phyloP scores from a whole-genome alignment of 2,797 vertebrate genomes.

The Taenioides sp. region DNA sequence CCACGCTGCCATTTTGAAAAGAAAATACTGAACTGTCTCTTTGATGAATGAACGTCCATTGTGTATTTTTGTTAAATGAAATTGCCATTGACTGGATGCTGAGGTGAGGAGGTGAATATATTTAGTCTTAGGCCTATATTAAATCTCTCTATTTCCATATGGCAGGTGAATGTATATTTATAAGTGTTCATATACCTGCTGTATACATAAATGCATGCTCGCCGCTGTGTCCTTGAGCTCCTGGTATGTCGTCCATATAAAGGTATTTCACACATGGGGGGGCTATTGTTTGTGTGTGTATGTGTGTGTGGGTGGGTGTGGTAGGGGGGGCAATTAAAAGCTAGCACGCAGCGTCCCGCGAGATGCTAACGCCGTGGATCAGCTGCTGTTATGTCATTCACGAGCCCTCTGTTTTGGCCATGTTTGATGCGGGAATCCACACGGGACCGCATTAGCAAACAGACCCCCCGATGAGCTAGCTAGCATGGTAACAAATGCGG shows the following conservation, averaged over 20 bases:
- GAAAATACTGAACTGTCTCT: not conserved
- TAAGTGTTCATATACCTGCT: not conserved
- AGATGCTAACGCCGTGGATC: constrained; percentile 76
- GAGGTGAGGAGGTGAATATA: not conserved
- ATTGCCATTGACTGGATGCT: not conserved
- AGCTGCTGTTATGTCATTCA: constrained; percentile 84
- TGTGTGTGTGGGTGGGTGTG: not conserved
- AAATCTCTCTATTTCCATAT: not conserved
- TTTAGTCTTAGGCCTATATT: not conserved
- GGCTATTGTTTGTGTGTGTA: no score
- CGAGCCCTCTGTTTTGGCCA: constrained; percentile 81
- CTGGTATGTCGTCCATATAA: not conserved
- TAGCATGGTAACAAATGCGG: not conserved
- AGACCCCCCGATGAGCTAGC: constrained; percentile 57
- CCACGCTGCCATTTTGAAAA: no score
- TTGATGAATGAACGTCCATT: not conserved
- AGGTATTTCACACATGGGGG: not conserved
- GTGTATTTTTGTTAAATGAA: not conserved
- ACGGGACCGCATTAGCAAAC: constrained; percentile 59
- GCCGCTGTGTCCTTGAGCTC: constrained; percentile 52
- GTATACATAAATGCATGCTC: constrained; percentile 11
- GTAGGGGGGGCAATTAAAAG: constrained; percentile 71
- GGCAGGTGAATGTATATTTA: constrained; percentile 11
- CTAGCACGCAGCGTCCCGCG: constrained; percentile 59
- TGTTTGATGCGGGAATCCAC: constrained; percentile 68